Evolutionary conservation across 1,140 invertebrate genomes (phyloP).

Genomic region (Condylostylus longicornis): DNA sequence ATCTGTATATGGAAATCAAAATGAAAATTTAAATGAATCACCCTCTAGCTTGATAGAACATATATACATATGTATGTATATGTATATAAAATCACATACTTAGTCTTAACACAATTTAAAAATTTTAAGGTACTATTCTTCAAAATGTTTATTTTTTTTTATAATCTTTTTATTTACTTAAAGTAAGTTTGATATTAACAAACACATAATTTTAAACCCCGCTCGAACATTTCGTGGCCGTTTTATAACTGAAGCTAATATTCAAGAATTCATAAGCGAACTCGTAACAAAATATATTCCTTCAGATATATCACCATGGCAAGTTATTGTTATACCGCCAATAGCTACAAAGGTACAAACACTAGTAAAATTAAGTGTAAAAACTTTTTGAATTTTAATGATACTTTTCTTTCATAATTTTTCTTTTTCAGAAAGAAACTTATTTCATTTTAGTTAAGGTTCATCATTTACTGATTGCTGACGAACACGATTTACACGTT

Average conservation of each 20-base stretch:
- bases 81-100: background rate
- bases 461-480: conserved; percentile 56
- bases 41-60: background rate
- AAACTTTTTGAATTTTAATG: background rate
- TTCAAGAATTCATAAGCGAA: conserved; percentile 64
- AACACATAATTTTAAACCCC: conserved; percentile 49
- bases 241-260: conserved; percentile 51
- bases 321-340: conserved; percentile 54
- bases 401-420: background rate
- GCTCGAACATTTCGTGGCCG: conserved; percentile 47
- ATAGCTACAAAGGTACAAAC: conserved; percentile 13
- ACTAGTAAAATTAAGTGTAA: background rate
- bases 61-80: background rate
- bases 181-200: conserved; percentile 48
- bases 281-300: conserved; percentile 61
- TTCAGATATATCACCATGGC: conserved; percentile 55
- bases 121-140: background rate
- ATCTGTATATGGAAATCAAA: background rate
- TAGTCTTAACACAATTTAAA: background rate
- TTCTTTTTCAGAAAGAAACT: conserved; percentile 28
- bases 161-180: background rate
- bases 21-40: background rate
- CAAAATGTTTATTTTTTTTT: background rate
- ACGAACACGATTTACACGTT: conserved; percentile 50
- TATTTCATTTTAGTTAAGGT: conserved; percentile 58